phyloP scores from a whole-genome alignment of 2,888 invertebrate species.

The Cenopis cana region DNA sequence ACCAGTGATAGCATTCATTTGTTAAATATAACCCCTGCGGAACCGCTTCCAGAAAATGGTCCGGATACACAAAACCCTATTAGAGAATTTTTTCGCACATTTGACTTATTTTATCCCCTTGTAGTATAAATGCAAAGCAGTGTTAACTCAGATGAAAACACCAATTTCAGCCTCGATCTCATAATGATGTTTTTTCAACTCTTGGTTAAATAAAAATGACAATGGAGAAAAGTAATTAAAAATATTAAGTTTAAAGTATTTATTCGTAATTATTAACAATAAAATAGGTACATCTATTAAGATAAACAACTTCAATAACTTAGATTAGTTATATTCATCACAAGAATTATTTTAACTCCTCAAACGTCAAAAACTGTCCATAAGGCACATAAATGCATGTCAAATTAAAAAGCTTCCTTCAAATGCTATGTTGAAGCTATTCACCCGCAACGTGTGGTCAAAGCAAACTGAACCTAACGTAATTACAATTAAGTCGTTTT shows the following conservation, averaged over 20 bases:
- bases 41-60: no score
- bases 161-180: no score
- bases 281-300: constrained; percentile 38
- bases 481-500: background rate
- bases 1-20: no score
- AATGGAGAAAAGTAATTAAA: background rate
- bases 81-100: no score
- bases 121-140: no score
- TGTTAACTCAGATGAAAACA: no score
- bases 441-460: background rate
- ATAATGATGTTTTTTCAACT: no score
- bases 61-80: no score
- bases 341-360: background rate
- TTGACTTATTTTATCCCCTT: no score
- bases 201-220: no score
- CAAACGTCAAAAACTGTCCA: background rate
- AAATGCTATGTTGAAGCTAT: background rate
- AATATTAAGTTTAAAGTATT: constrained; percentile 16
- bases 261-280: constrained; percentile 37
- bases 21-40: no score
- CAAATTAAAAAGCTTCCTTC: background rate
- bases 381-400: constrained; percentile 19
- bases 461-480: background rate
- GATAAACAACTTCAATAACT: constrained; percentile 24
- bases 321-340: constrained; percentile 22